Conservation (phyloP, 2,888 invertebrate genomes). For the Gisinianus flammeolus region DNA sequence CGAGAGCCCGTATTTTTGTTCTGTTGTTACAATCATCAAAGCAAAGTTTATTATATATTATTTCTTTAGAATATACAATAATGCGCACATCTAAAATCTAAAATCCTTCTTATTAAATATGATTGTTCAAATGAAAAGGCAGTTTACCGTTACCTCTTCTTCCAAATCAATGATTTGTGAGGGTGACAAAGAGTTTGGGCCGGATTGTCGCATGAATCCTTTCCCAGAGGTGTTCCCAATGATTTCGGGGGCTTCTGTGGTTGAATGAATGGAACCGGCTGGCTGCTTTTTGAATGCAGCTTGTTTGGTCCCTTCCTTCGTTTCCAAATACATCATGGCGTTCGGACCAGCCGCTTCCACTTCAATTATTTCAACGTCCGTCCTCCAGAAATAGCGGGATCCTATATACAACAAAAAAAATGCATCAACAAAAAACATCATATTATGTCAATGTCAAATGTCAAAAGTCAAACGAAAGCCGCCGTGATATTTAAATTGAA, state of each 20-base stretch:
- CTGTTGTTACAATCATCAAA: not conserved
- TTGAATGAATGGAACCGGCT: constrained; percentile 15
- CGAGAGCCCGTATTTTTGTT: constrained; percentile 39
- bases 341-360: constrained; percentile 19
- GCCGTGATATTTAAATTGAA: too few relatives aligned
- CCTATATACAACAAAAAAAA: too few relatives aligned
- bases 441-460: too few relatives aligned
- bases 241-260: constrained; percentile 33
- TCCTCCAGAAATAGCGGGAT: constrained; percentile 45
- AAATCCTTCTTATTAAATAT: too few relatives aligned
- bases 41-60: not conserved
- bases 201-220: constrained; percentile 35
- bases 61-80: constrained; percentile 8
- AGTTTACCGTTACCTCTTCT: constrained; percentile 31
- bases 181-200: constrained; percentile 29
- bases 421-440: too few relatives aligned
- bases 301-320: constrained; percentile 33
- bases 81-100: too few relatives aligned
- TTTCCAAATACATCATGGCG: constrained; percentile 39
- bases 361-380: constrained; percentile 45
- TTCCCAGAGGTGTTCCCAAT: constrained; percentile 33
- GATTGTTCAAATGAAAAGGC: too few relatives aligned
- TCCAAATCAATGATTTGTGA: constrained; percentile 36
- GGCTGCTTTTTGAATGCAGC: not conserved
- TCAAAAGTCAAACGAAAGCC: too few relatives aligned